Evolutionary conservation across 92 coral and sea anemone genomes (phyloP), one percentile per base, ranked within the genome.

Genomic region (Meandrina meandrites): DNA sequence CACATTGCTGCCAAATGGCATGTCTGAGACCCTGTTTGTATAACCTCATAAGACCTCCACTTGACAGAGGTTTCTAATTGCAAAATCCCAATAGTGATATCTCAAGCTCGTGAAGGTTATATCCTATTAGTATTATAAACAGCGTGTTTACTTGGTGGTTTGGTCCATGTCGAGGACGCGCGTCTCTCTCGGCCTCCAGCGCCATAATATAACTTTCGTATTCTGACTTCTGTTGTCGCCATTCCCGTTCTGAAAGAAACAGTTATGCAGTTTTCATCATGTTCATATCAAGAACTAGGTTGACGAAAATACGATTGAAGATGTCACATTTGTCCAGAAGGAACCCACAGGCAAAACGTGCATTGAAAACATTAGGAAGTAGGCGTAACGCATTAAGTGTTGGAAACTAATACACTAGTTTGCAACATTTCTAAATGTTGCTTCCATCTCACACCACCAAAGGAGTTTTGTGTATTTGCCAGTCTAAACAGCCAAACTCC

Each of bases 191-290:
- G 48, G 84, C 73, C 89, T 94, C 91, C 88, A 94, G 68, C 16
- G 98, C 75, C 90, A 83, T 86, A 74, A 94, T 94, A 86, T 93
- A 94, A 78, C 90, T 89, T 68, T 94, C 98, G 89, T 94, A 94
- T 78, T 90, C 94, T 17, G 94, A 77, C 80, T 90, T 91, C 78
- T 89, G 92, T 36, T 89, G 90, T 31, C 96, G 87, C 98, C 98
- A 94, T 84, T 94, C 98, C 73, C 92, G 89, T 79, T 94, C 98
- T 94, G 79, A n/a, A 45, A 79, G 60, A 73, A 45, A 34, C 56
- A 21, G 15, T 27, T 36, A 35, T 9, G 19, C 14, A 16, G 2
- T n/a, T 54, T 17, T 40, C 67, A 53, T 51, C 6, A 21, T 21
- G 35, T 9, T 0, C 60, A 48, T 18, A n/a, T n/a, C n/a, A 27